These are phyloP conservation scores for Dendrolimus houi DNA, from an alignment of 2,888 invertebrate species.

Conservation along the genomic window DNA sequence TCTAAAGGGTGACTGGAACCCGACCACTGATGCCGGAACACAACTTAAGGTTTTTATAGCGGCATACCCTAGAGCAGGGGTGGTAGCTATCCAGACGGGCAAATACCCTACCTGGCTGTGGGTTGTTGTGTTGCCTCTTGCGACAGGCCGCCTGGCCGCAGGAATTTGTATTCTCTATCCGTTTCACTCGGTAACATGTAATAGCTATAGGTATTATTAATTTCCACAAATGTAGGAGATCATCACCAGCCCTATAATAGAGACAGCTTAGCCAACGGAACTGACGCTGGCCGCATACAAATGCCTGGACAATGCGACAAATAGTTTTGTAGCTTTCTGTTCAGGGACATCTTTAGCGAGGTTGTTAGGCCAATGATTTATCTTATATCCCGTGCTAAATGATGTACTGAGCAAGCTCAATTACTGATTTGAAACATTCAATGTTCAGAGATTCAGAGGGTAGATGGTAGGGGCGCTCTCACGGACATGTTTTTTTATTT, in stretches of 20 bases:
- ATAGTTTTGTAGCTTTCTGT: conserved; percentile 9
- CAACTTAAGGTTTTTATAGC: neutral
- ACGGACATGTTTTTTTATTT: no score
- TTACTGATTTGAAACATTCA: no score
- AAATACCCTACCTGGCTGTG: neutral
- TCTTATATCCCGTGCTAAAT: no score
- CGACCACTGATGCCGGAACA: neutral
- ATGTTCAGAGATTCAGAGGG: no score
- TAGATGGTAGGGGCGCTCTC: no score
- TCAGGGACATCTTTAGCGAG: conserved; percentile 3
- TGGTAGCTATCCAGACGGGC: neutral
- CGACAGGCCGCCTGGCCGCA: neutral
- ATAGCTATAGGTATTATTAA: neutral
- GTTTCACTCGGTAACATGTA: neutral
- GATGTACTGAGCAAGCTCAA: no score
- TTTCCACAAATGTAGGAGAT: neutral
- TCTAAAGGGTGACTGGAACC: neutral
- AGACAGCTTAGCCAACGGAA: conserved; percentile 21
- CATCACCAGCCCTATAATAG: conserved; percentile 1
- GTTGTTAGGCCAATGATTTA: conserved; percentile 1
- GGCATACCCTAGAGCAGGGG: neutral
- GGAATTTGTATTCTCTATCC: neutral
- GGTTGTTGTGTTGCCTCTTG: neutral
- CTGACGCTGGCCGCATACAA: conserved; percentile 36
- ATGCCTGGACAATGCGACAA: conserved; percentile 28